These are phyloP conservation scores for Microcebus griseorufus DNA, from an alignment of 2,113 vertebrate genomes.

Conservation along the genomic window DNA sequence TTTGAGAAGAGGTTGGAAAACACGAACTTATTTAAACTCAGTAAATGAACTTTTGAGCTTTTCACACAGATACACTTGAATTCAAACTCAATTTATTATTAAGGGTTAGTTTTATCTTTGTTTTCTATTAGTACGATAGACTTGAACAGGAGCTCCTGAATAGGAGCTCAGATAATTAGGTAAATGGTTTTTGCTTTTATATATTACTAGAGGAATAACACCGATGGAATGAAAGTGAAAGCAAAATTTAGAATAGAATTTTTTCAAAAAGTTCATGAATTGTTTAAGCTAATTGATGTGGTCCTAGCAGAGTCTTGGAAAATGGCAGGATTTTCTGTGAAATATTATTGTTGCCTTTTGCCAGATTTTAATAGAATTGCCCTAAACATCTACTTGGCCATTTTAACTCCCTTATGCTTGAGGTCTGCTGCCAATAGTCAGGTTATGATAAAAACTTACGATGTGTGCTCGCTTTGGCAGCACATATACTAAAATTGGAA, in stretches of 20 bases:
- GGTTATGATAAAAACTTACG: background rate
- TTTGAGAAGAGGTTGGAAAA: constrained; percentile 22
- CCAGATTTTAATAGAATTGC: constrained; percentile 10
- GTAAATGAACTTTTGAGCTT: constrained; percentile 25
- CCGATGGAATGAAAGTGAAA: constrained; percentile 40
- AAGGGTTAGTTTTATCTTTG: constrained; percentile 38
- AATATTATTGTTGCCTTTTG: background rate
- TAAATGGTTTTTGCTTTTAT: background rate
- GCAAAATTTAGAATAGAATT: background rate
- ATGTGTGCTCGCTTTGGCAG: background rate
- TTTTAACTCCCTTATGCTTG: background rate
- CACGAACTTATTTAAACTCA: background rate
- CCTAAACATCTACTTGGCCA: background rate
- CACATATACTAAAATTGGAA: too few relatives aligned
- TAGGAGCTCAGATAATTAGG: background rate
- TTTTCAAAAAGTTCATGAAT: background rate
- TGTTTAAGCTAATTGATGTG: background rate
- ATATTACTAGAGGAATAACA: background rate
- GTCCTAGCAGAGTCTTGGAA: background rate
- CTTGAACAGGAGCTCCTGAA: background rate
- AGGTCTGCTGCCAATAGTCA: background rate
- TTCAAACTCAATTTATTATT: background rate
- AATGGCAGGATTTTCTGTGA: constrained; percentile 14
- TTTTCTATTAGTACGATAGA: constrained; percentile 7
- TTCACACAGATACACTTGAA: background rate